These are phyloP conservation scores for Dendroctonus valens DNA, from an alignment of 1,140 invertebrate species.

Conservation along the genomic window DNA sequence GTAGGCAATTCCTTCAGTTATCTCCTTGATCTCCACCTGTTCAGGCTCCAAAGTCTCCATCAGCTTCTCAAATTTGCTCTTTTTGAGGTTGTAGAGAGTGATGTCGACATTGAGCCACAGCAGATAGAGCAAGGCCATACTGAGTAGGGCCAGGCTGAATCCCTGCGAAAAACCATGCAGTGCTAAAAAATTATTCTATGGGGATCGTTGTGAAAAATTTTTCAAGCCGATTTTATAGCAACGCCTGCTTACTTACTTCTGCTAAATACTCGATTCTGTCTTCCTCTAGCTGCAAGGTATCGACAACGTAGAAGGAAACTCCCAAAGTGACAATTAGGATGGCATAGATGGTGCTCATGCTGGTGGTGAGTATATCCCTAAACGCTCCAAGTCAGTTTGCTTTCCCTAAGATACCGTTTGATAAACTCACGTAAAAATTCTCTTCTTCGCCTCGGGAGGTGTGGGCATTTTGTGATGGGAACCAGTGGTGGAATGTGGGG, in stretches of 20 bases:
- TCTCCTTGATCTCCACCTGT: constrained; percentile 38
- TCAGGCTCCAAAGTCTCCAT: constrained; percentile 42
- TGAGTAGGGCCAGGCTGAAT: constrained; percentile 60
- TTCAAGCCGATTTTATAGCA: neutral
- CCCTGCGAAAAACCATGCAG: constrained; percentile 45
- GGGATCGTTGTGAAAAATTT: neutral
- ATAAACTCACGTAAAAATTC: constrained; percentile 24
- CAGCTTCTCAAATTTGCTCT: constrained; percentile 53
- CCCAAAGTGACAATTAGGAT: constrained; percentile 65
- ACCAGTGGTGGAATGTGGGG: no score
- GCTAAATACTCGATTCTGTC: constrained; percentile 53
- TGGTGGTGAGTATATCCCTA: constrained; percentile 59
- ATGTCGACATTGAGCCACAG: constrained; percentile 63
- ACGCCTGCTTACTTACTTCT: constrained; percentile 51
- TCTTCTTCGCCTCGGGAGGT: constrained; percentile 9
- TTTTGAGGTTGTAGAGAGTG: constrained; percentile 55
- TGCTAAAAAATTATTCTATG: neutral
- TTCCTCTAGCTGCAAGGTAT: constrained; percentile 51
- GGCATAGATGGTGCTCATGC: constrained; percentile 64
- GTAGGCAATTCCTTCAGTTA: constrained; percentile 49
- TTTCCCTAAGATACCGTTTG: neutral
- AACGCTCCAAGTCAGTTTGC: constrained; percentile 34
- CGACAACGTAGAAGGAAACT: constrained; percentile 61
- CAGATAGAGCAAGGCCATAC: constrained; percentile 60
- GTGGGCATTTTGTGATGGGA: constrained; percentile 7